A percentile compares a stretch with the other conserved stretches of the same genome.
phyloP scores from a whole-genome alignment of 2,797 vertebrate species.

The Muscicapa striata region DNA sequence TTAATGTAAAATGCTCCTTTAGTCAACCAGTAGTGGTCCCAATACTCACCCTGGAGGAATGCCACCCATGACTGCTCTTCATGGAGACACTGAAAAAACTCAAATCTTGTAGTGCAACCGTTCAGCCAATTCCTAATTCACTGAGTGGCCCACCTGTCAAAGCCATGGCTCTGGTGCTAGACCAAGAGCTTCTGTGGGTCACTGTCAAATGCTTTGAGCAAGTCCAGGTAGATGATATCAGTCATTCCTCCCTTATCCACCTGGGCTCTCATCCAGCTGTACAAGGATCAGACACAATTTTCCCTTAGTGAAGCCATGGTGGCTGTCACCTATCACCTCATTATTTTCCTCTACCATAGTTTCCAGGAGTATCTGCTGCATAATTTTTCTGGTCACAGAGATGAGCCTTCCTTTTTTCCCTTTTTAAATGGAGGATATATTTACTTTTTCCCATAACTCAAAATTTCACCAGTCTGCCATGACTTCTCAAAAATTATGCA shows the following conservation, averaged over 20 bases:
- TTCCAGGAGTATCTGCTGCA: background rate
- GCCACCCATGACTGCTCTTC: background rate
- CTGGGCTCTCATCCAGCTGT: background rate
- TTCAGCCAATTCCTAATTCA: background rate
- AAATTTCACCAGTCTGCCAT: background rate
- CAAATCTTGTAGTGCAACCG: too few relatives aligned
- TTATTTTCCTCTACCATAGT: background rate
- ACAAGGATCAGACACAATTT: background rate
- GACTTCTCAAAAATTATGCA: background rate
- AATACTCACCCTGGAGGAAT: accelerated
- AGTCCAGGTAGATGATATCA: background rate
- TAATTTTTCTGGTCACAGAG: background rate
- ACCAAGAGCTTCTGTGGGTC: background rate
- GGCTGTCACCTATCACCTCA: too few relatives aligned
- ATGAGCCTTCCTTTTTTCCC: background rate
- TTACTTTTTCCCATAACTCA: background rate
- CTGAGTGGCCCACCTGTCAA: too few relatives aligned
- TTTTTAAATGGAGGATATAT: background rate
- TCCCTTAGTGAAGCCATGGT: background rate
- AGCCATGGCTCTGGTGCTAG: background rate
- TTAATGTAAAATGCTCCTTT: background rate
- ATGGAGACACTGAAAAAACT: background rate
- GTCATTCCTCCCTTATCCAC: background rate
- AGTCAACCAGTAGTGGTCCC: background rate
- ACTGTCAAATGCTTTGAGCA: background rate